A percentile compares a stretch with the other conserved stretches of the same genome.
These are phyloP conservation scores for Carabus problematicus DNA, from an alignment of 2,888 invertebrate species.

Conservation along the genomic window DNA sequence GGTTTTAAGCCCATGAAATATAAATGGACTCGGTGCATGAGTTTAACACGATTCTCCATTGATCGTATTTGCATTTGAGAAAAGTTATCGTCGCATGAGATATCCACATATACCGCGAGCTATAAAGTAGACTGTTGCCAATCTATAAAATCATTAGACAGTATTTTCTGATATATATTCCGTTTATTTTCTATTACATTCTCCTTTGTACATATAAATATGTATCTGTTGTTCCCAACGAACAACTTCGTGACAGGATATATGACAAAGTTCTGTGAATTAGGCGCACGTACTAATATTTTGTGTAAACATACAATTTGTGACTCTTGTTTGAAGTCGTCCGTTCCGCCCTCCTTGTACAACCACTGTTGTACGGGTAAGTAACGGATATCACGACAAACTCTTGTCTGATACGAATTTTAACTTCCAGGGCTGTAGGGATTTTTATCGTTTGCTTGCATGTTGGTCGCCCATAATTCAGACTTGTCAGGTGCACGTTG, in stretches of 20 bases:
- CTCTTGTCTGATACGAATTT: constrained; percentile 9
- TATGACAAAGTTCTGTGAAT: no score
- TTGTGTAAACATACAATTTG: no score
- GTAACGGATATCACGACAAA: constrained; percentile 7
- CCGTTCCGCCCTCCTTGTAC: background rate
- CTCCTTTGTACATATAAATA: no score
- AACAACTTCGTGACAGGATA: no score
- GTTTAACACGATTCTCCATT: constrained; percentile 33
- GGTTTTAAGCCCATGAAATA: constrained; percentile 38
- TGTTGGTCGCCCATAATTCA: background rate
- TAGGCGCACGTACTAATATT: no score
- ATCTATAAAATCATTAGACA: no score
- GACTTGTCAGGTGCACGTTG: background rate
- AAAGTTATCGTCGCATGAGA: background rate
- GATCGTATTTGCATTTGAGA: constrained; percentile 24
- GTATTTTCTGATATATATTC: no score
- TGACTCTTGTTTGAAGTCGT: no score
- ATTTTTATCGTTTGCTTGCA: constrained; percentile 12
- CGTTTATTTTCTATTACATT: no score
- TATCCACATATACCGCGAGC: no score
- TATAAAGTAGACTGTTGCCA: no score
- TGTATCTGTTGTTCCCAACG: no score
- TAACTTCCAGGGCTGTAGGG: background rate
- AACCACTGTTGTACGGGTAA: background rate
- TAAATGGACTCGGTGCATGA: constrained; percentile 26